phyloP scores from a whole-genome alignment of 2,888 invertebrate genomes.

The Steromphala cineraria region DNA sequence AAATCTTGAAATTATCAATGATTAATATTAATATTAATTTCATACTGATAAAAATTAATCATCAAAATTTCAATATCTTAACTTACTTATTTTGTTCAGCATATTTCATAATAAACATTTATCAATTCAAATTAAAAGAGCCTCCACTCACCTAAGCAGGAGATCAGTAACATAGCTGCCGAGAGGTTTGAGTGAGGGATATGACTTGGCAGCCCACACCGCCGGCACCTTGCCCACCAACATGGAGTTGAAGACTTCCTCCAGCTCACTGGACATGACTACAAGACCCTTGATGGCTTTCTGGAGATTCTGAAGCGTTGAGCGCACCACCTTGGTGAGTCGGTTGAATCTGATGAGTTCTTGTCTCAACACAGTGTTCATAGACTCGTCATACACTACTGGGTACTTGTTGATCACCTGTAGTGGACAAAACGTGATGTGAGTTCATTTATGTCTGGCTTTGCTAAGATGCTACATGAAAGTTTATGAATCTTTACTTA shows the following conservation, averaged over 20 bases:
- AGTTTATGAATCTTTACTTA: too few species aligned
- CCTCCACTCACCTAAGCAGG: conserved; percentile 79
- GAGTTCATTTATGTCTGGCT: too few species aligned
- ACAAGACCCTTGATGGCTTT: conserved; percentile 76
- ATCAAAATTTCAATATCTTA: too few species aligned
- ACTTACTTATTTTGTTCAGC: too few species aligned
- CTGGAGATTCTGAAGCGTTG: conserved; percentile 71
- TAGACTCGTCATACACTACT: conserved; percentile 74
- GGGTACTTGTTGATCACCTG: conserved; percentile 75
- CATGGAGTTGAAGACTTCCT: conserved; percentile 75
- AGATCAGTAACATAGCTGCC: conserved; percentile 77
- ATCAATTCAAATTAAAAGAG: too few species aligned
- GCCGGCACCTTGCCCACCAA: conserved; percentile 74
- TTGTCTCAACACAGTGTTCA: conserved; percentile 75
- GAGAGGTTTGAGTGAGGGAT: conserved; percentile 75
- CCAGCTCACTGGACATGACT: conserved; percentile 75
- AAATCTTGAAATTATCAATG: too few species aligned
- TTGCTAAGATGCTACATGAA: too few species aligned
- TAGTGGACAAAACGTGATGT: neutral
- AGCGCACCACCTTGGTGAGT: conserved; percentile 71
- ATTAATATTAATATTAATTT: too few species aligned
- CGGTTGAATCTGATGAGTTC: conserved; percentile 75
- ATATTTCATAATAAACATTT: too few species aligned
- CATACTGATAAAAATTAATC: too few species aligned
- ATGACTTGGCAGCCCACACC: conserved; percentile 75